Percentiles rank a stretch among this genome's conserved stretches.
Conservation (phyloP, 2,113 vertebrate genomes). For the Osmerus eperlanus region DNA sequence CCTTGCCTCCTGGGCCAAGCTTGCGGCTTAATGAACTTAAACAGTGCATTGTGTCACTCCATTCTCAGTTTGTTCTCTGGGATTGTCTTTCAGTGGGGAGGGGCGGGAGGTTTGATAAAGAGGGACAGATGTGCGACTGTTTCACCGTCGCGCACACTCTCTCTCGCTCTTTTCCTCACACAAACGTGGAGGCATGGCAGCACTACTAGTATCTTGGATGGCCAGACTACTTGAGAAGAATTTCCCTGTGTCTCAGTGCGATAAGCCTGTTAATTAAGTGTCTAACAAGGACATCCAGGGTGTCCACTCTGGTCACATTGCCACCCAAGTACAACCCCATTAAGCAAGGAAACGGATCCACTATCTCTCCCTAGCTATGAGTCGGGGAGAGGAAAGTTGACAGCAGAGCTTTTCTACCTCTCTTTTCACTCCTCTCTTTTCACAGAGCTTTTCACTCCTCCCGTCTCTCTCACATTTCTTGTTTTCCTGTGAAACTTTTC, state of each 20-base stretch:
- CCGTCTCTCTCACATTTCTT: not conserved
- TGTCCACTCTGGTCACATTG: conserved; percentile 35
- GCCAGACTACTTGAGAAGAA: conserved; percentile 51
- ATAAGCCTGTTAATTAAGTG: conserved; percentile 66
- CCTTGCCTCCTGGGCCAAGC: conserved; percentile 46
- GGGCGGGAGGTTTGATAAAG: not conserved
- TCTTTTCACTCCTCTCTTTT: too few relatives aligned
- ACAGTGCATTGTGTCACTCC: conserved; percentile 65
- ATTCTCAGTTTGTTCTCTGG: conserved; percentile 14
- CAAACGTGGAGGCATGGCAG: conserved; percentile 37
- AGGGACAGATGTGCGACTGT: conserved; percentile 2
- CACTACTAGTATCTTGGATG: conserved; percentile 46
- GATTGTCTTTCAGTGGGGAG: too few relatives aligned
- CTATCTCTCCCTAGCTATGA: not conserved
- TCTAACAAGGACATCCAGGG: conserved; percentile 46
- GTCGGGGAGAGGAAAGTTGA: too few relatives aligned
- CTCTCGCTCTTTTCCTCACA: too few relatives aligned
- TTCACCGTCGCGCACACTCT: not conserved
- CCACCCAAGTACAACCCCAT: conserved; percentile 39
- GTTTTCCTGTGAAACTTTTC: not conserved
- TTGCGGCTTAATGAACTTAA: conserved; percentile 71
- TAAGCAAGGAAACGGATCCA: conserved; percentile 27
- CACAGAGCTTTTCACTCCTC: too few relatives aligned
- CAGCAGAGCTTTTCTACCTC: too few relatives aligned
- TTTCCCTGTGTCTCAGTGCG: conserved; percentile 45